phyloP scores from a whole-genome alignment of 2,113 vertebrate genomes.

The Gracilinanus agilis region DNA sequence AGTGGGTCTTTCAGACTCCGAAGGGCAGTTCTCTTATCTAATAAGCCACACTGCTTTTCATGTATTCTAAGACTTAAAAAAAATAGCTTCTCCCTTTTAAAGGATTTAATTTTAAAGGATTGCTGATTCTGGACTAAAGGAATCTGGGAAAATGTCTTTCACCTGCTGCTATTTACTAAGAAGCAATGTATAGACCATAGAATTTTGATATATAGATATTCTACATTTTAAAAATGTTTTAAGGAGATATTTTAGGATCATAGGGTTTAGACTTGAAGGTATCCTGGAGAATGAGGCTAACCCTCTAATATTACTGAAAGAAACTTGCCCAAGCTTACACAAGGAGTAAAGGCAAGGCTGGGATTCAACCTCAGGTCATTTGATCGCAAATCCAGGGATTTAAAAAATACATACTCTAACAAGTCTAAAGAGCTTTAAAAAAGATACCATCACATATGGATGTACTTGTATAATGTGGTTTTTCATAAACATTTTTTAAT shows the following conservation, averaged over 20 bases:
- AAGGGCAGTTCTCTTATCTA: background rate
- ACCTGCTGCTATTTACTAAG: background rate
- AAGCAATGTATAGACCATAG: background rate
- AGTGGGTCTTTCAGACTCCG: background rate
- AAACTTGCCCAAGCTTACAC: no score
- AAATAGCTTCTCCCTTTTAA: background rate
- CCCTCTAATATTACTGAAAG: background rate
- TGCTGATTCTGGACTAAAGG: background rate
- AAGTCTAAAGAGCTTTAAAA: no score
- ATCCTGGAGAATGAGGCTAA: background rate
- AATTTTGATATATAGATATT: background rate
- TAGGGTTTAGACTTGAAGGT: background rate
- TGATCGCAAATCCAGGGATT: no score
- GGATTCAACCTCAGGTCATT: no score
- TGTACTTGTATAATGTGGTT: no score
- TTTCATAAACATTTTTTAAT: no score
- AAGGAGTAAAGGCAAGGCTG: no score
- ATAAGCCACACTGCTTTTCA: background rate
- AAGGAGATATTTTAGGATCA: background rate
- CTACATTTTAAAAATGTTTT: background rate
- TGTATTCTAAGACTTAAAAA: background rate
- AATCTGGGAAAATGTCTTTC: background rate
- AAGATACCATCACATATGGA: no score
- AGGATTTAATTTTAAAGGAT: no score
- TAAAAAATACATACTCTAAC: no score